Evolutionary conservation across 2,797 vertebrate species (phyloP), one percentile per base, ranked within the genome.

Genomic region (Luscinia luscinia): DNA sequence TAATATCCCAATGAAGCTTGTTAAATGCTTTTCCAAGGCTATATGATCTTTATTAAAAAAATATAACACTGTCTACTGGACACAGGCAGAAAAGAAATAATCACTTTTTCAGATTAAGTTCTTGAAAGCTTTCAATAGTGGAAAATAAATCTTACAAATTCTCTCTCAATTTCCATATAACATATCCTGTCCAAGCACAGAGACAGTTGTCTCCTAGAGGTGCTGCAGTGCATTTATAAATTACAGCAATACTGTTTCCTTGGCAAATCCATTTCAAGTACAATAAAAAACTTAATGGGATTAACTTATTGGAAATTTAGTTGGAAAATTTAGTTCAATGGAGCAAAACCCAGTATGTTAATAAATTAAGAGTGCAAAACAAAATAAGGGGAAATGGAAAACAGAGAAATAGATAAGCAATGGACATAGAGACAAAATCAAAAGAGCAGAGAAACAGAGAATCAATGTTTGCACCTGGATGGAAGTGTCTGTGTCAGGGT

Each of bases 91-190:
- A 93, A 90, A 89, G 61, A 55, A 96, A 92, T 96, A 94, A 96
- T 94, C 75, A 94, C 34, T 96, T 96, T 96, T 96, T 95, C 96
- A 96, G 91, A 95, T 96, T 77, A 81, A 59, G 46, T 70, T 82
- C 81, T 94, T 70, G 54, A 89, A 76, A 67, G 30, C 32, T 90
- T 86, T 73, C 67, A 93, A 45, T 74, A 92, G 63, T 66, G 82
- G 61, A 93, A 92, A 95, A 91, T 69, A 90, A 82, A 84, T 57
- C 66, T 91, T 89, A 77, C 57, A 91, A 96, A 90, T 94, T 88
- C 89, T 84, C 51, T 84, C 70, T 94, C 75, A 69, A 88, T 93
- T 93, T 92, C 80, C 58, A 62, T 78, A 64, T 78, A 94, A 95
- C 32, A 26, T 94, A 94, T 93, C 78, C 83, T 92, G 30, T 84